phyloP scores from a whole-genome alignment of 2,888 invertebrate genomes.

The Epinotia ramella region DNA sequence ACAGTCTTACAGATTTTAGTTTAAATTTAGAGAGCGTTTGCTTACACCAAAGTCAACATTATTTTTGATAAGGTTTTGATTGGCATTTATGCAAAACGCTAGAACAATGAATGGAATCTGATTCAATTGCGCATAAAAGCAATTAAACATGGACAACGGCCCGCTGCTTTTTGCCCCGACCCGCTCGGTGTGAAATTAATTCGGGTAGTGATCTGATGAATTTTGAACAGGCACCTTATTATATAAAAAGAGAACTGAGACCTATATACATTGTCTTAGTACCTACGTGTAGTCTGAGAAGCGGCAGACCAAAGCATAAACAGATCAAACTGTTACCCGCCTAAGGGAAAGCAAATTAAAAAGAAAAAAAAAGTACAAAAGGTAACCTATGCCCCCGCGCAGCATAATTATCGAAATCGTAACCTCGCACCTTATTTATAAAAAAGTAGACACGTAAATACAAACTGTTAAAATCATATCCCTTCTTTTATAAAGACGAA shows the following conservation, averaged over 20 bases:
- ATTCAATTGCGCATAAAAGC: conserved; percentile 34
- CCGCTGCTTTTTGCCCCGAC: conserved; percentile 17
- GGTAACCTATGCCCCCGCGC: too few species aligned
- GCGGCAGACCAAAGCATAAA: not conserved
- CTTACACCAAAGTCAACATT: too few species aligned
- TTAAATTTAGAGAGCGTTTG: not conserved
- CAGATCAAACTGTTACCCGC: too few species aligned
- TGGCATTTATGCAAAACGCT: conserved; percentile 6
- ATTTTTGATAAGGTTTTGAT: not conserved
- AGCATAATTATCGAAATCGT: too few species aligned
- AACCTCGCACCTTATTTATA: too few species aligned
- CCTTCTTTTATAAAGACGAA: too few species aligned
- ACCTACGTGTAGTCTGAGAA: not conserved
- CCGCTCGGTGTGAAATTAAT: conserved; percentile 12
- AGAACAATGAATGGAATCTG: conserved; percentile 11
- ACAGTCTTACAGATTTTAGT: not conserved
- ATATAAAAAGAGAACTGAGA: not conserved
- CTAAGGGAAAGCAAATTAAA: too few species aligned
- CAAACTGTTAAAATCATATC: too few species aligned
- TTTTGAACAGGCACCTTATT: conserved; percentile 4
- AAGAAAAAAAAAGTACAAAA: too few species aligned
- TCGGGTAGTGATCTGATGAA: conserved; percentile 13
- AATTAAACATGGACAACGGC: conserved; percentile 30
- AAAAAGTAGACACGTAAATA: too few species aligned
- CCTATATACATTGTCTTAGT: not conserved